These are phyloP conservation scores for Sebastes itinus DNA, from an alignment of 2,797 vertebrate genomes.

Conservation along the genomic window DNA sequence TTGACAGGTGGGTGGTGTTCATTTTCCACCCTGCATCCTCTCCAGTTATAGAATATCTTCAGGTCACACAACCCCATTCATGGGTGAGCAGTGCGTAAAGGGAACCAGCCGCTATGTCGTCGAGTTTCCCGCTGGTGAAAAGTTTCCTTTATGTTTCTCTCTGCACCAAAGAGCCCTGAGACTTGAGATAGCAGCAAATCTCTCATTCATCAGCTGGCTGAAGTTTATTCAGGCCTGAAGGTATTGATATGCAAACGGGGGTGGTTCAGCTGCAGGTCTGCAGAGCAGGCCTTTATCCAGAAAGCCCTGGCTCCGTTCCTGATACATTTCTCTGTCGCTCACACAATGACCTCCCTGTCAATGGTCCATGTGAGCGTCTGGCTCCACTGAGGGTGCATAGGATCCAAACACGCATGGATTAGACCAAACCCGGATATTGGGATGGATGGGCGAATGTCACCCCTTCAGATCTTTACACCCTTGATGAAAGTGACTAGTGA, in stretches of 20 bases:
- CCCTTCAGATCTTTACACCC: conserved; percentile 77
- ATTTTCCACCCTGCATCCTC: conserved; percentile 37
- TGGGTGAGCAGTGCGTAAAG: conserved; percentile 43
- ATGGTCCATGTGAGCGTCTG: conserved; percentile 66
- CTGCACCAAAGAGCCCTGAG: conserved; percentile 64
- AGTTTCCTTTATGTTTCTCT: conserved; percentile 82
- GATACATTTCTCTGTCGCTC: conserved; percentile 51
- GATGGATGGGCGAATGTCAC: conserved; percentile 60
- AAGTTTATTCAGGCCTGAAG: conserved; percentile 85
- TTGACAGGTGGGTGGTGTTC: conserved; percentile 49
- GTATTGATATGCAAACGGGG: conserved; percentile 89
- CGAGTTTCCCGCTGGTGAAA: conserved; percentile 70
- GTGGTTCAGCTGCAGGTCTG: conserved; percentile 73
- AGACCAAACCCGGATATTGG: conserved; percentile 50
- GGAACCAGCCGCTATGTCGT: conserved; percentile 58
- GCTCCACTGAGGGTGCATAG: conserved; percentile 74
- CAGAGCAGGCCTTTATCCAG: conserved; percentile 79
- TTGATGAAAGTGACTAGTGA: conserved; percentile 84
- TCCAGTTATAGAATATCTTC: conserved; percentile 53
- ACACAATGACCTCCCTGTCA: conserved; percentile 69
- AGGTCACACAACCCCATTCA: conserved; percentile 63
- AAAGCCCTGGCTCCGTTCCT: conserved; percentile 67
- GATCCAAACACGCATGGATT: conserved; percentile 59
- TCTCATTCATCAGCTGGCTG: conserved; percentile 89
- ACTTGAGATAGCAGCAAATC: conserved; percentile 82